Percentiles rank a stretch among this genome's conserved stretches.
Evolutionary conservation across 2,113 vertebrate species (phyloP).

Genomic region (Camelus dromedarius): DNA sequence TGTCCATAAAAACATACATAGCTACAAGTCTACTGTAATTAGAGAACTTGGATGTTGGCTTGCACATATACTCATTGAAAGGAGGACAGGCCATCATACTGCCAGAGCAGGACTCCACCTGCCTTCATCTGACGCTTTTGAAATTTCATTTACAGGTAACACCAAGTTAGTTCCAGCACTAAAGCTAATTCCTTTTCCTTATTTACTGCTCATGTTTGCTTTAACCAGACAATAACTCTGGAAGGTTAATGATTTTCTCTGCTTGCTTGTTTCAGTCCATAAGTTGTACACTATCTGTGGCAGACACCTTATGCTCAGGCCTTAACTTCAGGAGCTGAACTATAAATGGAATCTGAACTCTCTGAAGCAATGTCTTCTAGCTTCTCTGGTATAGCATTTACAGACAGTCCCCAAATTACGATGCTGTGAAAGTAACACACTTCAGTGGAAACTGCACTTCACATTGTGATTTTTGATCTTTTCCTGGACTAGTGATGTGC

Average conservation of each 20-base stretch:
- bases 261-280: conserved; percentile 81
- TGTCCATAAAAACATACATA: conserved; percentile 79
- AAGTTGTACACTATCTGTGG: conserved; percentile 60
- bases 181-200: conserved; percentile 68
- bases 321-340: conserved; percentile 92
- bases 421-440: neutral
- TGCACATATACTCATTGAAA: conserved; percentile 82
- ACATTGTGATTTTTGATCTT: neutral
- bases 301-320: conserved; percentile 86
- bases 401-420: neutral
- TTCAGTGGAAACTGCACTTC: neutral
- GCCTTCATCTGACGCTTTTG: conserved; percentile 79
- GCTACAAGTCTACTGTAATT: conserved; percentile 81
- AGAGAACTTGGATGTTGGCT: conserved; percentile 81
- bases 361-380: conserved; percentile 93
- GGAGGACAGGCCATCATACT: conserved; percentile 89
- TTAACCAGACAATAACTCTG: conserved; percentile 79
- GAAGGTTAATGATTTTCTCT: conserved; percentile 83
- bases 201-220: conserved; percentile 84
- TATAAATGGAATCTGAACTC: conserved; percentile 92
- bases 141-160: conserved; percentile 80
- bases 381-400: neutral
- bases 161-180: conserved; percentile 78
- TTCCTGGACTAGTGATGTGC: neutral
- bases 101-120: conserved; percentile 88